These are phyloP conservation scores for Clistopyga incitator DNA, from an alignment of 2,888 invertebrate species.

Conservation along the genomic window DNA sequence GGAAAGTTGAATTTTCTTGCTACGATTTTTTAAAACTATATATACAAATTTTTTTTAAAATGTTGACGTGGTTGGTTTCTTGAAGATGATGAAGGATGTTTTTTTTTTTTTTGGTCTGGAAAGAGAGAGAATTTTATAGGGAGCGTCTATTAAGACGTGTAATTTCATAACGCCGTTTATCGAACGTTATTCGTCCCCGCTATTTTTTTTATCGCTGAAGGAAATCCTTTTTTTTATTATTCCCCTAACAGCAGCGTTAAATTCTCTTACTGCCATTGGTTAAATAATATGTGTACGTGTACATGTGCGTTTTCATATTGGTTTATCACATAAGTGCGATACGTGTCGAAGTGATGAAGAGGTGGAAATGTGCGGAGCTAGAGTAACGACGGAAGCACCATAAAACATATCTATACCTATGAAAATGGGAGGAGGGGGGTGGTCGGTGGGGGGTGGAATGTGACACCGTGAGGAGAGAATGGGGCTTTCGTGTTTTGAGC, in stretches of 20 bases:
- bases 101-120: neutral
- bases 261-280: slow-evolving; percentile 1
- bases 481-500: slow-evolving; percentile 3
- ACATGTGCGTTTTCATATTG: neutral
- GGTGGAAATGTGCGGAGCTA: neutral
- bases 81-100: neutral
- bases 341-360: neutral
- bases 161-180: neutral
- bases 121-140: neutral
- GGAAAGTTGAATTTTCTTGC: slow-evolving; percentile 1
- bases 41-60: neutral
- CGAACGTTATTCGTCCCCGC: neutral
- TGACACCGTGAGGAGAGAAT: neutral
- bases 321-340: slow-evolving; percentile 4
- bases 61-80: no score
- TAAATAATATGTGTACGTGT: no score
- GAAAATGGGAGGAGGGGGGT: no score
- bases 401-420: neutral
- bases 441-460: no score
- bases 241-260: slow-evolving; percentile 4
- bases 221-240: neutral
- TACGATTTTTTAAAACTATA: neutral
- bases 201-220: neutral
- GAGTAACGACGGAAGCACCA: neutral
- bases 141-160: neutral